These are phyloP conservation scores for Eptatretus burgeri DNA, from an alignment of 2,113 vertebrate species.

Conservation along the genomic window DNA sequence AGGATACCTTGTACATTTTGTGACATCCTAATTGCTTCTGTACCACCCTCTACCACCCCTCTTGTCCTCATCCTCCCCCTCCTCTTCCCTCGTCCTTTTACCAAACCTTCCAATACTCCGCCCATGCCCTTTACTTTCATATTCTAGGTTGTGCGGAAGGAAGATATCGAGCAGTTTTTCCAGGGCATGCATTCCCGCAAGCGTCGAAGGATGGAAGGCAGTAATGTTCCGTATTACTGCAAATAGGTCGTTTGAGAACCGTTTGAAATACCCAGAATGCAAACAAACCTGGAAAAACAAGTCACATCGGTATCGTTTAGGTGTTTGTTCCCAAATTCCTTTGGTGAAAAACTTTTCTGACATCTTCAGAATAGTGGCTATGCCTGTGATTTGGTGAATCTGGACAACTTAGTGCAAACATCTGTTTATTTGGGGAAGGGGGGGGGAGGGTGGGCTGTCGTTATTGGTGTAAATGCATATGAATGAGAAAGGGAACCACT, in stretches of 20 bases:
- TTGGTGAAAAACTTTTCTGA: no score
- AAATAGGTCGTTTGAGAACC: constrained; percentile 14
- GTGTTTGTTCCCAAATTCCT: no score
- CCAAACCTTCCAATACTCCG: neutral
- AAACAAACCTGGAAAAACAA: no score
- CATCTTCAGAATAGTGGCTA: no score
- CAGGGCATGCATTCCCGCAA: constrained; percentile 51
- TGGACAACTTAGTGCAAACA: no score
- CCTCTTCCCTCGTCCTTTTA: neutral
- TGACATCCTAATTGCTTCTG: neutral
- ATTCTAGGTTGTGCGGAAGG: constrained; percentile 34
- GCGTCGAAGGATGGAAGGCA: constrained; percentile 23
- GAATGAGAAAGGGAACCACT: no score
- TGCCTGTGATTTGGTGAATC: no score
- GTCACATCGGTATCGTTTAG: no score
- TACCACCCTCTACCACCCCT: neutral
- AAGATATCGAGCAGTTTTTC: constrained; percentile 53
- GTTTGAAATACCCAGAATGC: no score
- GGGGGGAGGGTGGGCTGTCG: no score
- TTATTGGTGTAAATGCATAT: no score
- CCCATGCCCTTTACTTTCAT: neutral
- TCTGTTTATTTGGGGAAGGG: no score
- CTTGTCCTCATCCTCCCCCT: neutral
- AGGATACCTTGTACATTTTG: neutral
- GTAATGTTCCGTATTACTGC: constrained; percentile 31